Conservation (phyloP, 2,888 invertebrate genomes). For the Muschampia plurimacula region DNA sequence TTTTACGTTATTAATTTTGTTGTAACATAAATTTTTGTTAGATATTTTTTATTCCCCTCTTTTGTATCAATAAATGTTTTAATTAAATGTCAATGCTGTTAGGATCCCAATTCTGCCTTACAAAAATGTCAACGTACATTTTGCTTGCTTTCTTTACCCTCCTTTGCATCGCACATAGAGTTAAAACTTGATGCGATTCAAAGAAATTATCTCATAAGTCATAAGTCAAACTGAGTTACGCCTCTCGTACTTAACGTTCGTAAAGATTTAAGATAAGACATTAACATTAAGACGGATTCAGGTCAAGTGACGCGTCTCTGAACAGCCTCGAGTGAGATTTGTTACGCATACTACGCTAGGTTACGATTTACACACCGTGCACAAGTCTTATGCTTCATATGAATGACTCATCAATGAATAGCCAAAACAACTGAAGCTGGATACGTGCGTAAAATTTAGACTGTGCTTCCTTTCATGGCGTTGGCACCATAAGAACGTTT, state of each 20-base stretch:
- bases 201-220: neutral
- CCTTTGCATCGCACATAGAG: neutral
- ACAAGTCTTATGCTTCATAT: neutral
- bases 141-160: neutral
- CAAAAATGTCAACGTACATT: too few species aligned
- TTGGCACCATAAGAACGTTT: too few species aligned
- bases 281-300: constrained; percentile 12
- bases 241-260: constrained; percentile 1
- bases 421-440: too few species aligned
- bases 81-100: too few species aligned
- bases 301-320: constrained; percentile 18
- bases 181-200: neutral
- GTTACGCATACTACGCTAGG: neutral
- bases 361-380: neutral
- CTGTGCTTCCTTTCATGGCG: too few species aligned
- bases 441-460: too few species aligned
- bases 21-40: too few species aligned
- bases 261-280: constrained; percentile 2
- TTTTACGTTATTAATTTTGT: too few species aligned
- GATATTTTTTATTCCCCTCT: too few species aligned
- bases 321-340: neutral
- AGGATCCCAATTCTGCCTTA: too few species aligned
- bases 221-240: neutral
- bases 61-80: too few species aligned
- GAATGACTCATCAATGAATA: too few species aligned